Evolutionary conservation across 2,113 vertebrate genomes (phyloP).

Genomic region (Microcebus tavaratra): DNA sequence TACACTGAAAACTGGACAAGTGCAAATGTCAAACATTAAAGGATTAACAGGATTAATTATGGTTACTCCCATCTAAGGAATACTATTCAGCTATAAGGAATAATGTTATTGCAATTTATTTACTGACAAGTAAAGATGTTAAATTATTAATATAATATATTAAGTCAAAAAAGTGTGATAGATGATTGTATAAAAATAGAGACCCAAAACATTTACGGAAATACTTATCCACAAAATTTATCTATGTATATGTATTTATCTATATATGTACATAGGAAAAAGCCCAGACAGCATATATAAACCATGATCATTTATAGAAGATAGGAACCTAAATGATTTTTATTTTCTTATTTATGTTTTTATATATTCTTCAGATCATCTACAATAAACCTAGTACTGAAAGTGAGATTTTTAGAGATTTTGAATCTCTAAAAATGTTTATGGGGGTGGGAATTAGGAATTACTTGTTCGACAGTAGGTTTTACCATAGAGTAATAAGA

Average conservation of each 20-base stretch:
- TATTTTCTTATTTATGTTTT: background rate
- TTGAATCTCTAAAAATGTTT: background rate
- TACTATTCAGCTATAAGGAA: background rate
- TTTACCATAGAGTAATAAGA: background rate
- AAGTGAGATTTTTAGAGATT: too few species aligned
- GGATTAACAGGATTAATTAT: background rate
- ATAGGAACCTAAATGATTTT: background rate
- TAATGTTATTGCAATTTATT: background rate
- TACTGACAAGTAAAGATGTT: background rate
- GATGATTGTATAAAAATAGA: background rate
- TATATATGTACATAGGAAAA: background rate
- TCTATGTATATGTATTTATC: too few species aligned
- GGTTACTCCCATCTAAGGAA: background rate
- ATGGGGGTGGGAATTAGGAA: rapidly evolving
- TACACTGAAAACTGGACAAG: background rate
- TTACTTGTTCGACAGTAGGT: background rate
- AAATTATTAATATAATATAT: background rate
- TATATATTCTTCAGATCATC: background rate
- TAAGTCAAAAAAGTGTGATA: background rate
- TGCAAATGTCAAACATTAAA: background rate
- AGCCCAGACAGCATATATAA: background rate
- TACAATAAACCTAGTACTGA: background rate
- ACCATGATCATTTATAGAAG: background rate
- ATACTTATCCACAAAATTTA: too few species aligned
- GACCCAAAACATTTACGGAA: background rate